Conservation (phyloP, 2,113 vertebrate species). For the Mesoclemmys tuberculata region DNA sequence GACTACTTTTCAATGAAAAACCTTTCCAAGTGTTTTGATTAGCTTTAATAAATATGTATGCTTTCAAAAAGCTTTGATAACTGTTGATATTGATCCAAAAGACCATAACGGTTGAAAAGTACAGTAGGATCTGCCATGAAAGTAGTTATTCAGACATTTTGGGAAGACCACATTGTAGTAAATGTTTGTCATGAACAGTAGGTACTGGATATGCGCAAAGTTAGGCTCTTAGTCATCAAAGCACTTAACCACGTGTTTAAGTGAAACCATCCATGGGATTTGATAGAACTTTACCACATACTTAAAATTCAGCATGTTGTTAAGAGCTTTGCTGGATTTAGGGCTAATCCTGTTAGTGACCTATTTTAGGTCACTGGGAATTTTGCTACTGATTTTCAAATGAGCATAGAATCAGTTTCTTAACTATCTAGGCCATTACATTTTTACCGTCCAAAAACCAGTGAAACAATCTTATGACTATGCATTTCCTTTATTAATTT, state of each 20-base stretch:
- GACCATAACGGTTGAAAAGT: slow-evolving; percentile 59
- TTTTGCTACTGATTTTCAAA: background rate
- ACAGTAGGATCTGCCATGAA: slow-evolving; percentile 46
- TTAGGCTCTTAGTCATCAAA: background rate
- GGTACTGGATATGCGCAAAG: background rate
- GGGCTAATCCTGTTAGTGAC: background rate
- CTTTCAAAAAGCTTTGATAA: slow-evolving; percentile 38
- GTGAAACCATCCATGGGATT: background rate
- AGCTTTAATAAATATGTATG: background rate
- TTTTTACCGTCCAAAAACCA: background rate
- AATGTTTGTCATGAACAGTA: background rate
- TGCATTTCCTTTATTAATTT: background rate
- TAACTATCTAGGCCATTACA: background rate
- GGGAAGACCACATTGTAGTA: slow-evolving; percentile 1
- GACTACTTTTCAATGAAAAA: background rate
- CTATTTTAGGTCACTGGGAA: background rate
- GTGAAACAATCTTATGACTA: background rate
- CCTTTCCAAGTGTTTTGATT: background rate
- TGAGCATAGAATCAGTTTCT: background rate
- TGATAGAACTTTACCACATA: background rate
- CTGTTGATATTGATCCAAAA: slow-evolving; percentile 54
- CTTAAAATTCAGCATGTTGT: background rate
- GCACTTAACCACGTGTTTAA: background rate
- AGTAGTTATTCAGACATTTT: slow-evolving; percentile 43
- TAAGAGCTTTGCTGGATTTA: background rate